Evolutionary conservation across 64 coral and sea anemone genomes (phyloP), one percentile per base, ranked within the genome.

Genomic region (Exaiptasia diaphana): DNA sequence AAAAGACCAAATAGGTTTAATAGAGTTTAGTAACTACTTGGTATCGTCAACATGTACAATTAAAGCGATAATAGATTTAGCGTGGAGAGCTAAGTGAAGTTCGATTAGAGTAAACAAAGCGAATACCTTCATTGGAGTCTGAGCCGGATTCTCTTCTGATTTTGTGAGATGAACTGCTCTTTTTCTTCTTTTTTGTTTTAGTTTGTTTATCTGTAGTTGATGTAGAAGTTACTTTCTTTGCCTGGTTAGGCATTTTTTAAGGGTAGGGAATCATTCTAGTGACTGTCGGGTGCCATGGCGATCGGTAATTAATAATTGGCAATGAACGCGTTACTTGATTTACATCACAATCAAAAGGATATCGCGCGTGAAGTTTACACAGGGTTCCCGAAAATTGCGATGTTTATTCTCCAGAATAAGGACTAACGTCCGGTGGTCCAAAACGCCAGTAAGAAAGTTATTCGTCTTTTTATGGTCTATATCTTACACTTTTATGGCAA

Each of bases 271-370:
- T 49, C 38, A 45, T 49, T 25, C 2, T 15, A 0, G 39, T 37
- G 14, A 46, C 23, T 73, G 45, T 15, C 41, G 69, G 69, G 69
- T 29, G 13, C 69, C 69, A 73, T 73, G 69, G 69, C 40, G 69
- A 73, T 49, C 36, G n/a, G 61, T 35, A 20, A 15, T 20, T 65
- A 15, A 65, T 35, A 65, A 65, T 65, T 35, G 61, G 38, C 61
- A 24, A n/a, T 10, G 4, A 7, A 24, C 57, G 57, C 57, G 61
- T 35, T 65, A 64, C 61, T 64, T 64, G 30, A 64, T 64, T 64
- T 64, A 35, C 61, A 65, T 65, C 61, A 65, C 61, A 65, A 65
- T 65, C 61, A n/a, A n/a, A n/a, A n/a, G n/a, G n/a, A n/a, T n/a
- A n/a, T n/a, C n/a, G n/a, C n/a, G n/a, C n/a, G n/a, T n/a, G n/a